These are phyloP conservation scores for Cyclophora albipunctata DNA, from an alignment of 2,888 invertebrate genomes.

Conservation along the genomic window DNA sequence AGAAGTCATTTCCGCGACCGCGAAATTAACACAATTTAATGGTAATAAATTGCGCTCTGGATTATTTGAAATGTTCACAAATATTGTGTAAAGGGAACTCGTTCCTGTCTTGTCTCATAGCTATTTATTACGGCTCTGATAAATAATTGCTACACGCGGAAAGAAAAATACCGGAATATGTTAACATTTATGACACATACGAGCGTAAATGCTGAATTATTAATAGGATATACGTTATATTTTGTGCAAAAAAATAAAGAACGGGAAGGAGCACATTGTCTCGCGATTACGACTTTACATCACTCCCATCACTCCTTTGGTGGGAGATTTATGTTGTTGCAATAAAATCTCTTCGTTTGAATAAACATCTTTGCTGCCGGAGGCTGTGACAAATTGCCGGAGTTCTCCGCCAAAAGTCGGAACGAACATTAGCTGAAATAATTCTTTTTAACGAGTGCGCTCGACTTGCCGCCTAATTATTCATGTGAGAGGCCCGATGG, in stretches of 20 bases:
- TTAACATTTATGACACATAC: conserved; percentile 24
- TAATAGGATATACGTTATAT: conserved; percentile 26
- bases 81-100: conserved; percentile 14
- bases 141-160: conserved; percentile 18
- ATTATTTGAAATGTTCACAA: conserved; percentile 13
- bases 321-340: conserved; percentile 65
- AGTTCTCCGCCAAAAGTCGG: conserved; percentile 56
- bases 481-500: conserved; percentile 38
- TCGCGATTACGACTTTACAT: conserved; percentile 51
- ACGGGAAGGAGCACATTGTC: conserved; percentile 34
- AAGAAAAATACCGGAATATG: conserved; percentile 18
- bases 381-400: conserved; percentile 64
- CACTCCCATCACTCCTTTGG: conserved; percentile 55
- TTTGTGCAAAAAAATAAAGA: conserved; percentile 13
- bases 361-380: conserved; percentile 60
- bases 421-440: conserved; percentile 61
- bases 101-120: conserved; percentile 16
- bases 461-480: conserved; percentile 51
- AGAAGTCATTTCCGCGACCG: conserved; percentile 17
- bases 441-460: conserved; percentile 60
- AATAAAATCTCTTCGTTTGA: conserved; percentile 71
- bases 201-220: conserved; percentile 25
- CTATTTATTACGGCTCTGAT: conserved; percentile 18
- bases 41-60: conserved; percentile 6
- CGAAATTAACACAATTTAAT: conserved; percentile 14